These are phyloP conservation scores for Lytechinus variegatus DNA, from an alignment of 35 echinoderm and acorn worm genomes.

Conservation along the genomic window DNA sequence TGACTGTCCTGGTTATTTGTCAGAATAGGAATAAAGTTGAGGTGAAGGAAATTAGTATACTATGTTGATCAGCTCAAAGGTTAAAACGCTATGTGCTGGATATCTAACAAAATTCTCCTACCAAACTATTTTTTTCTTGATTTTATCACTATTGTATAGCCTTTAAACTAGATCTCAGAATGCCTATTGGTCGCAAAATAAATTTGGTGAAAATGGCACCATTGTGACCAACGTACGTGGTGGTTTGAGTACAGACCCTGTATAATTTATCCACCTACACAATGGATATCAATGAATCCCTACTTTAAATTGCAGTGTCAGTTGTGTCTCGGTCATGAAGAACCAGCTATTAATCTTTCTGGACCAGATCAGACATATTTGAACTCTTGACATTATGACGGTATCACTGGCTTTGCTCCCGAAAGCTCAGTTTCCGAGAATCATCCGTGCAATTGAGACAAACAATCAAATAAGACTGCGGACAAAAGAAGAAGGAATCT, in stretches of 20 bases:
- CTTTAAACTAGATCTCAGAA: too few species aligned
- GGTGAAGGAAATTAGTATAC: too few species aligned
- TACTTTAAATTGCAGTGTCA: neutral
- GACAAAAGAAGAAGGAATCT: neutral
- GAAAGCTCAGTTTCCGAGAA: neutral
- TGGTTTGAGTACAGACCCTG: neutral
- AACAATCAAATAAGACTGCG: neutral
- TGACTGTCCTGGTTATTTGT: too few species aligned
- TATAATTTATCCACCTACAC: neutral
- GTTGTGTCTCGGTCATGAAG: neutral
- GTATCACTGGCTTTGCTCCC: neutral
- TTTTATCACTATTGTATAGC: too few species aligned
- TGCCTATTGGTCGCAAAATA: neutral
- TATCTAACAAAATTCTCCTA: too few species aligned
- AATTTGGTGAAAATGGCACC: neutral
- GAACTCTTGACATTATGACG: constrained; percentile 3
- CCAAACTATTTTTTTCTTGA: too few species aligned
- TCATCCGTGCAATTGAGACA: constrained; percentile 8
- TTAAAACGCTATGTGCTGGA: too few species aligned
- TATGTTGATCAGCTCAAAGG: too few species aligned
- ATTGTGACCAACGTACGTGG: neutral
- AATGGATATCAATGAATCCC: neutral
- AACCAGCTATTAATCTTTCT: constrained; percentile 4
- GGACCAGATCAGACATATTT: neutral
- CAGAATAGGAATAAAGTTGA: too few species aligned